phyloP scores from a whole-genome alignment of 2,113 vertebrate genomes.

The Casuarius casuarius region DNA sequence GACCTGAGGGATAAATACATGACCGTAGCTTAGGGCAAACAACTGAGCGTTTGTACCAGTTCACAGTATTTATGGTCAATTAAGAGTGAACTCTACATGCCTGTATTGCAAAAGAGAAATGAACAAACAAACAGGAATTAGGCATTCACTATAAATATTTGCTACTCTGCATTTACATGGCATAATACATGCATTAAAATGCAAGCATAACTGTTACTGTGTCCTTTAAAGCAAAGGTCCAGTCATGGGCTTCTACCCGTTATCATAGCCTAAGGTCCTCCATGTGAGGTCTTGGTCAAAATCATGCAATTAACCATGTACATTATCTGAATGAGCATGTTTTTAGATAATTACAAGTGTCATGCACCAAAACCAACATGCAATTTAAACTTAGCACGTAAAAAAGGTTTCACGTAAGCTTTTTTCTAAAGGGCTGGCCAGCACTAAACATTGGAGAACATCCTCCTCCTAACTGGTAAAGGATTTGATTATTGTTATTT shows the following conservation, averaged over 20 bases:
- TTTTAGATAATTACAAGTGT: rapidly evolving
- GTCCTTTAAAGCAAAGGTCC: not conserved
- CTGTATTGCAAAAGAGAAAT: not conserved
- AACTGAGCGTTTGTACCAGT: not conserved
- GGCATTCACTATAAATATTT: not conserved
- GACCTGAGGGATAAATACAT: not conserved
- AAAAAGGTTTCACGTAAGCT: not conserved
- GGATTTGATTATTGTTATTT: constrained; percentile 52
- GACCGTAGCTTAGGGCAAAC: not conserved
- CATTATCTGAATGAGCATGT: not conserved
- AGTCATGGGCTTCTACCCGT: not conserved
- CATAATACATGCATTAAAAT: not conserved
- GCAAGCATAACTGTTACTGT: not conserved
- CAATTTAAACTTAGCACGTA: not conserved
- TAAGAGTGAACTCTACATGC: not conserved
- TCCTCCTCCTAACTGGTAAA: not conserved
- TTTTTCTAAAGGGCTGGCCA: not conserved
- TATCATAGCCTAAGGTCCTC: not conserved
- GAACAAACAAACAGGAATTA: not conserved
- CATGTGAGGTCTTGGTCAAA: not conserved
- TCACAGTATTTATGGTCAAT: not conserved
- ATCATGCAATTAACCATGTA: rapidly evolving
- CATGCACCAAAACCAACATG: rapidly evolving
- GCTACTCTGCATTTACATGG: not conserved
- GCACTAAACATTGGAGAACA: constrained; percentile 30